Base-by-base conservation (phyloP, 23 tunicate species). In the Aplidium turbinatum region DNA sequence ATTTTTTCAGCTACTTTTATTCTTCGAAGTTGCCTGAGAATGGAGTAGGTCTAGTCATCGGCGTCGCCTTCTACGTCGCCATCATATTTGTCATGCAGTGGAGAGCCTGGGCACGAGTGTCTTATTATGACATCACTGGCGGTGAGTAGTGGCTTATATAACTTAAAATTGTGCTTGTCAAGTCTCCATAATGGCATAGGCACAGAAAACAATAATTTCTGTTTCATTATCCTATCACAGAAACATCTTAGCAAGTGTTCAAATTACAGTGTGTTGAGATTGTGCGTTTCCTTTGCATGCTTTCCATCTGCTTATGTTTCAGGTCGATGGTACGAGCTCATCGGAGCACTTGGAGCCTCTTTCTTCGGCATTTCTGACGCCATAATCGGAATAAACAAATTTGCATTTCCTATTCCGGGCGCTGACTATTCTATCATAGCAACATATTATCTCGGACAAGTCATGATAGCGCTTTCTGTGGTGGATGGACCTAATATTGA, bases 71-170 rank as follows among this genome's bases (percentile, higher is more conserved):
- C 52, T 76, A 76, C 36, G 35, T 46, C 18, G 42, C 51, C 1
- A 42, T 62, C 1, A 47, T 76, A 1, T 31, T 76, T 31, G n/a
- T 58, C 13, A 62, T 76, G 71, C 82, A 76, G 36, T 76, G 82
- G 82, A 76, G 82, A 29, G 82, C 71, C 3, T 76, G 82, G 82
- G 82, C 82, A 18, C 25, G 71, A 13, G 23, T 76, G 25, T 61
- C 82, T 0, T 76, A 61, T 29, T 28, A 38, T 5, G 82, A 76
- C 31, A 38, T 65, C 24, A 35, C 50, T 3, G 72, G 19, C 36
- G 72, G 72, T 65, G 19, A 54, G n/a, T n/a, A n/a, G n/a, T n/a
- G n/a, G n/a, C n/a, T n/a, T n/a, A n/a, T n/a, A n/a, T n/a, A n/a
- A n/a, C n/a, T n/a, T n/a, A n/a, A n/a, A n/a, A n/a, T n/a, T n/a